A percentile compares a stretch with the other conserved stretches of the same genome.
phyloP scores from a whole-genome alignment of 2,797 vertebrate genomes.

The Hirundo rustica region DNA sequence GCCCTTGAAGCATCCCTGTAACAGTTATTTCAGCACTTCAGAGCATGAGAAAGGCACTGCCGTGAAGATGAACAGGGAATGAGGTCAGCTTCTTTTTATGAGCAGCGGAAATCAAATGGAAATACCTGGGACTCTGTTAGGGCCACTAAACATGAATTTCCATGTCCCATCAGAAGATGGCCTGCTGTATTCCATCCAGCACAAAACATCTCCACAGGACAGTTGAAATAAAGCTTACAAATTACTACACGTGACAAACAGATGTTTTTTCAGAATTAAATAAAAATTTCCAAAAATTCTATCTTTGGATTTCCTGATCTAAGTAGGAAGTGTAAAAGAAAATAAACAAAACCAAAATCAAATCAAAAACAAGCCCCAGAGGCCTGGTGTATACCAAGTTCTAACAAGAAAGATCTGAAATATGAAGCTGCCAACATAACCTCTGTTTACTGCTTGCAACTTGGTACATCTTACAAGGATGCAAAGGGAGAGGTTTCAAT shows the following conservation, averaged over 20 bases:
- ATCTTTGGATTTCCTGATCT: background rate
- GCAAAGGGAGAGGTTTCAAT: background rate
- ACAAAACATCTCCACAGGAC: background rate
- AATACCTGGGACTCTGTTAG: background rate
- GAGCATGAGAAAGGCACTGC: background rate
- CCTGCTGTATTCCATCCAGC: background rate
- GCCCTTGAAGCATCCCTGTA: background rate
- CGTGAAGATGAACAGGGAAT: background rate
- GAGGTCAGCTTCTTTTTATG: slow-evolving; percentile 9
- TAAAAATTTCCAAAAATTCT: background rate
- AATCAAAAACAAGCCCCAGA: background rate
- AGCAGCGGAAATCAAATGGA: slow-evolving; percentile 8
- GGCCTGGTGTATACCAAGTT: background rate
- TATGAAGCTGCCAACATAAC: background rate
- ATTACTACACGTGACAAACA: background rate
- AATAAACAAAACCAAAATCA: background rate
- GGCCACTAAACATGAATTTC: background rate
- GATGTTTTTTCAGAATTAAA: background rate
- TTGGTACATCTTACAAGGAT: background rate
- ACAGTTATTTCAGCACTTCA: background rate
- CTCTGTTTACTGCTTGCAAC: background rate
- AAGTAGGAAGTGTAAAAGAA: background rate
- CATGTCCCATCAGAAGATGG: background rate
- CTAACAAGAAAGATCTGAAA: background rate
- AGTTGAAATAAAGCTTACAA: background rate